phyloP scores from a whole-genome alignment of 2,888 invertebrate species.

The Ectemnius lituratus region DNA sequence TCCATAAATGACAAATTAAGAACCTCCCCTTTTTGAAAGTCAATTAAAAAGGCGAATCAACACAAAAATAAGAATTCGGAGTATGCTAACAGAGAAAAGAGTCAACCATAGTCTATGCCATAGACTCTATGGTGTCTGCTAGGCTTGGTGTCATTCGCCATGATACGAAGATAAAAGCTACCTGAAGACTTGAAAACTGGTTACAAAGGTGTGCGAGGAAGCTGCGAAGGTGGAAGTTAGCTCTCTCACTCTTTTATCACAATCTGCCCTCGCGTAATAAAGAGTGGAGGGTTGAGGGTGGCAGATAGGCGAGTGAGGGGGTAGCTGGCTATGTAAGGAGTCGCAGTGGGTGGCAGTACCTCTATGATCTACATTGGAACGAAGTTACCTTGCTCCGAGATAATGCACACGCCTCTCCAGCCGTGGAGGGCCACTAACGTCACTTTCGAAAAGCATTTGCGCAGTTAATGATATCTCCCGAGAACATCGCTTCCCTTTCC shows the following conservation, averaged over 20 bases:
- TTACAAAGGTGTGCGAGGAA: too few relatives aligned
- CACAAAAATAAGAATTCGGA: too few relatives aligned
- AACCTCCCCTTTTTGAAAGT: background rate
- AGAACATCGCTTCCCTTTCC: constrained; percentile 33
- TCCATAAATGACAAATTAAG: too few relatives aligned
- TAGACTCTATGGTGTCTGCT: constrained; percentile 16
- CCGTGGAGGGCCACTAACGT: constrained; percentile 34
- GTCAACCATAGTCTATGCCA: too few relatives aligned
- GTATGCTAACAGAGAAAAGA: too few relatives aligned
- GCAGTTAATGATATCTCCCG: constrained; percentile 51
- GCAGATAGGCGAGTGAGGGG: constrained; percentile 5
- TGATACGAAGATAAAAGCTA: constrained; percentile 39
- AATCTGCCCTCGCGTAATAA: constrained; percentile 55
- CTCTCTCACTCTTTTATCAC: constrained; percentile 53
- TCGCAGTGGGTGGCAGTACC: constrained; percentile 29
- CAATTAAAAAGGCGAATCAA: too few relatives aligned
- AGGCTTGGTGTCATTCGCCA: constrained; percentile 16
- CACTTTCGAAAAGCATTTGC: constrained; percentile 55
- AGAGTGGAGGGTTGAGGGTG: constrained; percentile 33
- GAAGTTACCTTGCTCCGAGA: constrained; percentile 57
- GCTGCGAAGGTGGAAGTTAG: constrained; percentile 22
- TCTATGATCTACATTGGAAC: constrained; percentile 62
- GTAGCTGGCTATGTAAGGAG: constrained; percentile 41
- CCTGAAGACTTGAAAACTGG: constrained; percentile 16
- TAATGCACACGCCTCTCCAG: constrained; percentile 54